Evolutionary conservation across 1,140 invertebrate species (phyloP), one percentile per base, ranked within the genome.

Genomic region (Cherax destructor): DNA sequence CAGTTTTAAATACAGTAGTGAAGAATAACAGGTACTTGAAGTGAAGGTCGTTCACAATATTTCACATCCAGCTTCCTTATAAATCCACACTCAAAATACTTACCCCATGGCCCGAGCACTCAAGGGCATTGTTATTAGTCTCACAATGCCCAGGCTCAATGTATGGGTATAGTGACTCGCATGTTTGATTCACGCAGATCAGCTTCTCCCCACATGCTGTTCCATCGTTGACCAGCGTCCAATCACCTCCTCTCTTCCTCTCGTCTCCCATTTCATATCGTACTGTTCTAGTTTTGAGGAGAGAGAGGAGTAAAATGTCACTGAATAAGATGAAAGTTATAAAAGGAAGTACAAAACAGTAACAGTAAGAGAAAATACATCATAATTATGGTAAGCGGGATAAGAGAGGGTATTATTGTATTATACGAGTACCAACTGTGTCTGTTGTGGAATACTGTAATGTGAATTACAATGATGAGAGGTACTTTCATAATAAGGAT

Each of bases 51-150:
- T 41, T 41, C 30, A 41, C 30, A 41, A 41, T 41, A 41, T 41
- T 41, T 41, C 30, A 41, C 30, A 41, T 41, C 30, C 30, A 41
- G 30, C 13, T 56, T 56, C 52, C 13, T 9, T 6, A 13, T 6
- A 56, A 56, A 56, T 56, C 13, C 1, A 56, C 4, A 56, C 13
- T 74, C 24, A 30, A 18, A 30, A 86, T 88, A 94, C 97, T 96
- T 96, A 98, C 98, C 94, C 98, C 99, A 95, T 98, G 96, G 76
- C 97, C 97, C 77, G 98, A 99, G 95, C 99, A 99, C 94, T 98
- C 97, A 92, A 96, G 95, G 93, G 97, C 97, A 93, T 97, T 96
- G 94, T 97, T 97, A 94, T 98, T 98, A 89, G 96, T 97, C 76
- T 98, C 98, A 95, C 98, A 99, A 94, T 97, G 97, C 88, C 96